These are phyloP conservation scores for Phortica magna DNA, from an alignment of 2,888 invertebrate species.

Conservation along the genomic window DNA sequence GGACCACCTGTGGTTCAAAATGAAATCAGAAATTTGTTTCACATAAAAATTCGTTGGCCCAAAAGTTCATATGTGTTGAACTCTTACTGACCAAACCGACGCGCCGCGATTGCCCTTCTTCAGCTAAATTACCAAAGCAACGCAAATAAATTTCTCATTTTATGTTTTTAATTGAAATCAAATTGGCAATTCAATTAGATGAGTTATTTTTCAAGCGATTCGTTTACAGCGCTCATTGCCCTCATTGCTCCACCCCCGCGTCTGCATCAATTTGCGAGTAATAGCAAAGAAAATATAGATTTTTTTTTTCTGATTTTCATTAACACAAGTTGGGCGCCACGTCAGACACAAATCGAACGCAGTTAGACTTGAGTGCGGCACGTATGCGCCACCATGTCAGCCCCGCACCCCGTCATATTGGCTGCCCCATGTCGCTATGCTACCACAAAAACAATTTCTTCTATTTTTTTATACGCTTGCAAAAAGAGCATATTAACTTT, in stretches of 20 bases:
- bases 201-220: slow-evolving; percentile 9
- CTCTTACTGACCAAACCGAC: background rate
- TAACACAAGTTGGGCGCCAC: slow-evolving; percentile 14
- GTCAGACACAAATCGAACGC: background rate
- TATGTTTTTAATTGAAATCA: slow-evolving; percentile 64
- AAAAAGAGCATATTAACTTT: no score
- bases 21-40: background rate
- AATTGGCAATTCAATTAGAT: slow-evolving; percentile 44
- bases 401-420: background rate
- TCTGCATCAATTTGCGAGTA: background rate
- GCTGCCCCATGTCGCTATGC: background rate
- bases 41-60: background rate
- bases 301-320: background rate
- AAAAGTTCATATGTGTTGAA: background rate
- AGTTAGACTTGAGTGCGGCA: background rate
- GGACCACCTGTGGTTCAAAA: background rate
- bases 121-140: background rate
- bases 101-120: background rate
- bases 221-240: no score
- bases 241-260: no score
- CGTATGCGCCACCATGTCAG: background rate
- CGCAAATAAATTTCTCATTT: slow-evolving; percentile 18
- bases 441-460: slow-evolving; percentile 12
- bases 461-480: background rate
- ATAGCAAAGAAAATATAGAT: background rate